A percentile compares a stretch with the other conserved stretches of the same genome.
Evolutionary conservation across 2,113 vertebrate genomes (phyloP).

Genomic region (Erythrocercus mccallii): DNA sequence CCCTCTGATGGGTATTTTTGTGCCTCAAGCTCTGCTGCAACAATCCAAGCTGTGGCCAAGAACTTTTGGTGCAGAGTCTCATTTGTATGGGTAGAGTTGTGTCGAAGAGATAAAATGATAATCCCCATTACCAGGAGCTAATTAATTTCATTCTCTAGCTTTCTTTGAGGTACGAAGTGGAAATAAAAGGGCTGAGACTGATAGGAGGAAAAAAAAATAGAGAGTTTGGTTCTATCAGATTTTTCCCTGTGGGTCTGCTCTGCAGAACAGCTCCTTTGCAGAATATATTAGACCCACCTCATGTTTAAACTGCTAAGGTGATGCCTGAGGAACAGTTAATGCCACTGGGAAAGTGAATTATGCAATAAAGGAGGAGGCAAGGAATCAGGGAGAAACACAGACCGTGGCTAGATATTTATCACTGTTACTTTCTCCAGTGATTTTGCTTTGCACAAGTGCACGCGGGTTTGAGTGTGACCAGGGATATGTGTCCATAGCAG

Average conservation of each 20-base stretch:
- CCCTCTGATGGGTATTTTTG: neutral
- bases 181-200: constrained; percentile 22
- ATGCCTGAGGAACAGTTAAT: neutral
- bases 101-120: neutral
- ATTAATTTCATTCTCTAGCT: constrained; percentile 17
- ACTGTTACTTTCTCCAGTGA: neutral
- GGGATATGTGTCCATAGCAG: fast-evolving
- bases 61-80: neutral
- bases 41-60: neutral
- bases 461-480: neutral
- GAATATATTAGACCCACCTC: neutral
- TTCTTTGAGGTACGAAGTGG: constrained; percentile 1
- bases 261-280: neutral
- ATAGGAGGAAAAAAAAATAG: neutral
- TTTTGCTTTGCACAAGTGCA: neutral
- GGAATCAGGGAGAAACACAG: neutral
- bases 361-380: neutral
- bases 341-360: neutral
- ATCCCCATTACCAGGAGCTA: neutral
- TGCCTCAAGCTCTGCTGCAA: constrained; percentile 1
- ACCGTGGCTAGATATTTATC: neutral
- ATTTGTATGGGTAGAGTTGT: neutral
- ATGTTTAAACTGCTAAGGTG: constrained; percentile 1
- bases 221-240: neutral
- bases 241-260: neutral